Evolutionary conservation across 1,140 invertebrate genomes (phyloP).

Genomic region (Cataglyphis hispanica): DNA sequence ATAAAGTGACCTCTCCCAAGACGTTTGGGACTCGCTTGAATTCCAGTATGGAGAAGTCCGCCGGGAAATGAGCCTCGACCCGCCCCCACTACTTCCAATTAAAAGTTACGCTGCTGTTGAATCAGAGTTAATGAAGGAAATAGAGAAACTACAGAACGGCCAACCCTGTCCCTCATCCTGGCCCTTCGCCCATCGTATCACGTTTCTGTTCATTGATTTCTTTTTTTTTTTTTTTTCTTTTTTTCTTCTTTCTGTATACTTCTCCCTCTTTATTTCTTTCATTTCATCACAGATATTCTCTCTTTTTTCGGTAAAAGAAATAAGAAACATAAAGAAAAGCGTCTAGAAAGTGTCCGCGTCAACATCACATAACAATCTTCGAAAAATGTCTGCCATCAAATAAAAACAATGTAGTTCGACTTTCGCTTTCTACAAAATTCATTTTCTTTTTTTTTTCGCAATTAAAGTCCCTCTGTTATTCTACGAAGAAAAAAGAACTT

Average conservation of each 20-base stretch:
- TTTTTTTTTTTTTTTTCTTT: conserved; percentile 71
- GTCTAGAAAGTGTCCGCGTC: conserved; percentile 35
- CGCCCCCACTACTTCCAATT: conserved; percentile 84
- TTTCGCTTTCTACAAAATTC: conserved; percentile 43
- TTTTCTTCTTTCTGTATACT: conserved; percentile 28
- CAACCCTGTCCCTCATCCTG: conserved; percentile 62
- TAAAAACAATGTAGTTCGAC: conserved; percentile 58
- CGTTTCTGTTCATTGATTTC: conserved; percentile 77
- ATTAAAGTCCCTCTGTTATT: conserved; percentile 42
- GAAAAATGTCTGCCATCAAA: conserved; percentile 24
- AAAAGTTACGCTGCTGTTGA: conserved; percentile 85
- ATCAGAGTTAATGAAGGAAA: conserved; percentile 85
- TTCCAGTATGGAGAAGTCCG: conserved; percentile 80
- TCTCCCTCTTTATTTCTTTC: conserved; percentile 37
- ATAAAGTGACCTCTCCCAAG: conserved; percentile 82
- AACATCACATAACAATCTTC: conserved; percentile 64
- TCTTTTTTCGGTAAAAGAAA: conserved; percentile 19
- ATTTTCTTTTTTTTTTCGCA: conserved; percentile 8
- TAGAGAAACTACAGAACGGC: conserved; percentile 81
- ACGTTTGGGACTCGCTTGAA: conserved; percentile 76
- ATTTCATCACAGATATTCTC: conserved; percentile 13
- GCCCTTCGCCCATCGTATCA: conserved; percentile 74
- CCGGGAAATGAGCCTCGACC: conserved; percentile 84
- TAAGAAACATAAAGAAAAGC: conserved; percentile 19
- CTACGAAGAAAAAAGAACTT: conserved; percentile 39